Evolutionary conservation across 2,797 vertebrate genomes (phyloP).

Genomic region (Anguilla pacifica): DNA sequence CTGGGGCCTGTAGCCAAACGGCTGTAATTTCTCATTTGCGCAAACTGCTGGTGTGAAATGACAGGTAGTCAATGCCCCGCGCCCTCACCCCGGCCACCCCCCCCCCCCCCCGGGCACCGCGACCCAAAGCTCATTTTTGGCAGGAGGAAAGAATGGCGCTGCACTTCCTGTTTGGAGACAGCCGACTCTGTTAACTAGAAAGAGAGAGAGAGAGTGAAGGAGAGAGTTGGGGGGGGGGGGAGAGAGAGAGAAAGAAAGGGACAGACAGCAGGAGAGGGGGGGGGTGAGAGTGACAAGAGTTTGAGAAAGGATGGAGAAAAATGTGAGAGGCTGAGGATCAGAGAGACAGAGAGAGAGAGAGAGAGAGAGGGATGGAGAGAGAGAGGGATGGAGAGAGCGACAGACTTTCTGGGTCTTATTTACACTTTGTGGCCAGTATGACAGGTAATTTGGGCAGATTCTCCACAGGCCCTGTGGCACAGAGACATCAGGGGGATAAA

Average conservation of each 20-base stretch:
- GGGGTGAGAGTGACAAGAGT: slow-evolving; percentile 54
- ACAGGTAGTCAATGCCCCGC: slow-evolving; percentile 64
- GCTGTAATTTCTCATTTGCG: slow-evolving; percentile 61
- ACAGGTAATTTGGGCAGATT: slow-evolving; percentile 84
- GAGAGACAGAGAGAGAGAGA: background rate
- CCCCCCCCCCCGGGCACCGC: slow-evolving; percentile 48
- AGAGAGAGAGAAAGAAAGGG: slow-evolving; percentile 31
- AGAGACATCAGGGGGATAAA: slow-evolving; percentile 71
- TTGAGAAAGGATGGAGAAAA: slow-evolving; percentile 20
- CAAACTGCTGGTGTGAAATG: slow-evolving; percentile 59
- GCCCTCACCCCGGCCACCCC: slow-evolving; percentile 49
- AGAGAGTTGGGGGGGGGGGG: slow-evolving; percentile 34
- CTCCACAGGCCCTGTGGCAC: slow-evolving; percentile 74
- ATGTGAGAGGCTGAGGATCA: background rate
- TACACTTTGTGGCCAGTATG: slow-evolving; percentile 78
- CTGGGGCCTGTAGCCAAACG: slow-evolving; percentile 38
- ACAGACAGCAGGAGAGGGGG: slow-evolving; percentile 49
- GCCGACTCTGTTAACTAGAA: slow-evolving; percentile 28
- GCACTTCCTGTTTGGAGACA: slow-evolving; percentile 45
- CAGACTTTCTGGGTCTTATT: slow-evolving; percentile 74
- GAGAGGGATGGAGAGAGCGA: slow-evolving; percentile 53
- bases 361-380: slow-evolving; percentile 55
- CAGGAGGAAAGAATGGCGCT: slow-evolving; percentile 48
- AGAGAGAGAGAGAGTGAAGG: slow-evolving; percentile 47
- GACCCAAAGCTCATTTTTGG: slow-evolving; percentile 56